These are phyloP conservation scores for Tyrophagus putrescentiae DNA, from an alignment of 1,140 invertebrate species.

Conservation along the genomic window DNA sequence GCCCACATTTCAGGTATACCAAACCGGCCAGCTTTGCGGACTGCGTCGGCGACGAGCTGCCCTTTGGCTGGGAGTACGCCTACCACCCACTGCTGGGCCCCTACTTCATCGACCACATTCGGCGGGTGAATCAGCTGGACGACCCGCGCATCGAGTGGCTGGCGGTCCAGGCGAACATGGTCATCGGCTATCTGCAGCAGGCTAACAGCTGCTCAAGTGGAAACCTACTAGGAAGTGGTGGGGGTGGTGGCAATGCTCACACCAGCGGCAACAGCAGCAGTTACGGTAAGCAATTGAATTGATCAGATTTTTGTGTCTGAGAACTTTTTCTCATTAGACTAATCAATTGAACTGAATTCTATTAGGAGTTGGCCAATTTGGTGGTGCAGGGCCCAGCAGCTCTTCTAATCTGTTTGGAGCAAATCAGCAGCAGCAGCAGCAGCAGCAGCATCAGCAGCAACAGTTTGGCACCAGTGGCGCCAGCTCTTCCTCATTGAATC, in stretches of 20 bases:
- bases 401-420: no score
- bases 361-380: no score
- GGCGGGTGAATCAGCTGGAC: slow-evolving; percentile 82
- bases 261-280: neutral
- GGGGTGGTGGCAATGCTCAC: no score
- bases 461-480: no score
- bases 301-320: no score
- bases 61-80: slow-evolving; percentile 88
- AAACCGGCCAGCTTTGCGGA: slow-evolving; percentile 93
- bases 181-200: slow-evolving; percentile 68
- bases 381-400: no score
- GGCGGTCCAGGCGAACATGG: slow-evolving; percentile 83
- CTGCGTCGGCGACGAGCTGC: slow-evolving; percentile 89
- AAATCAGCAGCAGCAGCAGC: no score
- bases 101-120: slow-evolving; percentile 92
- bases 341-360: no score
- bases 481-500: no score
- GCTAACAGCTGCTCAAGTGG: neutral
- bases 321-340: no score
- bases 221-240: neutral
- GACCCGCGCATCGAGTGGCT: slow-evolving; percentile 91
- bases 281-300: neutral
- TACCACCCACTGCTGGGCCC: slow-evolving; percentile 80
- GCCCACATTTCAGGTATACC: no score
- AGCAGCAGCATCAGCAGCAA: no score